Base-by-base conservation (phyloP, 2,888 invertebrate species). In the Lasioglossum villosulum region DNA sequence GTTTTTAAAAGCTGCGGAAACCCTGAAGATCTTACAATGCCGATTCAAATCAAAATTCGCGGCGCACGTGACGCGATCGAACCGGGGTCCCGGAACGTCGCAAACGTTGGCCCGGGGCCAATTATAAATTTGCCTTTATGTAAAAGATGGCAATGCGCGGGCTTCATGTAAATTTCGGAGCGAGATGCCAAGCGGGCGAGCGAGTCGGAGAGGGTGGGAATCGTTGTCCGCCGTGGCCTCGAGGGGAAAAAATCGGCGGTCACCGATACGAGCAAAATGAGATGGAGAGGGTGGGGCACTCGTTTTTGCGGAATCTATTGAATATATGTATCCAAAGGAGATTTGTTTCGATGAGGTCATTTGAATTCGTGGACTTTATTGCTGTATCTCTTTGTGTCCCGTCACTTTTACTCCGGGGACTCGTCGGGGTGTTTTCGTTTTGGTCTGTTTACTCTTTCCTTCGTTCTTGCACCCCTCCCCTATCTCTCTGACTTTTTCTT, bases 121-220 rank as follows among this genome's bases (percentile, higher is more conserved):
- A 89, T 89, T 89, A 89, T 84, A 86, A 88, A 86, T 88, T 88
- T 81, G 71, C 86, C 88, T 81, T 87, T 87, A 88, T 88, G 83
- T 80, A 82, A 82, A 84, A 77, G 83, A 83, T 68, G 82, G 52
- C 14, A 56, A 39, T n/a, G 76, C 76, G 68, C 71, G 80, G 52
- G 84, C 84, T 56, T 86, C 82, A 86, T 88, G 88, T 75, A 88
- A 88, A 86, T 88, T 75, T 75, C 68, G 74, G 42, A 34, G 63
- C 75, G 79, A 68, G 52, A 83, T 73, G 83, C 75, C 79, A 52
- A 63, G 30, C 63, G 30, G 63, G 68, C 82, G 66, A 37, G 37
- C 37, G 71, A 66, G 34, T 63, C 42, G 39, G 37, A 14, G 80
- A 4, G 23, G 63, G 78, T 34, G 37, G 68, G 77, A 86, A 87